Conservation (phyloP, 1,140 invertebrate genomes). For the Lerema accius region DNA sequence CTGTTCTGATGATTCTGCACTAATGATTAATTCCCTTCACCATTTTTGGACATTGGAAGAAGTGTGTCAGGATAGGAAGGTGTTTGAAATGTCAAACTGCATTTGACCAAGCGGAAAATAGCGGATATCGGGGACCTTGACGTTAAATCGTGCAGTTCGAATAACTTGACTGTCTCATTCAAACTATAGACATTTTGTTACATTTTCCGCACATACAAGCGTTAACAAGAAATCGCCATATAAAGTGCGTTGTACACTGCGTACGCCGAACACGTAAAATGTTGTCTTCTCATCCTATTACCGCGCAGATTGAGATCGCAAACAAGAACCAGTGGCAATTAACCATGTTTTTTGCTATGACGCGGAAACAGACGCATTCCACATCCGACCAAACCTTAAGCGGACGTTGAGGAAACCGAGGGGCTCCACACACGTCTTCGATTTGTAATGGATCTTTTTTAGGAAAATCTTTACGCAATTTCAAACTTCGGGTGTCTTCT, state of each 20-base stretch:
- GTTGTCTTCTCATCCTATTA: conserved; percentile 30
- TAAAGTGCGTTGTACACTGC: conserved; percentile 18
- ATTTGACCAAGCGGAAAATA: too few relatives aligned
- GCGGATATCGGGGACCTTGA: too few relatives aligned
- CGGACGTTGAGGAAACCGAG: conserved; percentile 18
- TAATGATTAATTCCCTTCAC: too few relatives aligned
- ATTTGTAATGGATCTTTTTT: neutral
- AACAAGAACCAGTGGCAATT: conserved; percentile 24
- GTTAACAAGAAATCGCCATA: conserved; percentile 26
- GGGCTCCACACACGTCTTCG: conserved; percentile 4
- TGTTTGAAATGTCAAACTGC: too few relatives aligned
- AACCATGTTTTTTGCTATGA: conserved; percentile 26
- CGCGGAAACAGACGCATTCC: conserved; percentile 24
- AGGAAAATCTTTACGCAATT: neutral
- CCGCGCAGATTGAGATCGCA: conserved; percentile 24
- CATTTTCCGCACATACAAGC: conserved; percentile 17
- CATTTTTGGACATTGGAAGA: too few relatives aligned
- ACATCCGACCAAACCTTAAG: conserved; percentile 24
- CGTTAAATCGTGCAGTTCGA: too few relatives aligned
- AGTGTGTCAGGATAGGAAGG: too few relatives aligned
- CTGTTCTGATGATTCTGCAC: too few relatives aligned
- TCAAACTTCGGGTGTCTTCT: neutral
- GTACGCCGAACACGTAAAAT: conserved; percentile 11
- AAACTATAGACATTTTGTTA: conserved; percentile 4
- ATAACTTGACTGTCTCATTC: neutral